A percentile compares a stretch with the other conserved stretches of the same genome.
These are phyloP conservation scores for Lagenorhynchus albirostris DNA, from an alignment of 2,113 vertebrate genomes.

Conservation along the genomic window DNA sequence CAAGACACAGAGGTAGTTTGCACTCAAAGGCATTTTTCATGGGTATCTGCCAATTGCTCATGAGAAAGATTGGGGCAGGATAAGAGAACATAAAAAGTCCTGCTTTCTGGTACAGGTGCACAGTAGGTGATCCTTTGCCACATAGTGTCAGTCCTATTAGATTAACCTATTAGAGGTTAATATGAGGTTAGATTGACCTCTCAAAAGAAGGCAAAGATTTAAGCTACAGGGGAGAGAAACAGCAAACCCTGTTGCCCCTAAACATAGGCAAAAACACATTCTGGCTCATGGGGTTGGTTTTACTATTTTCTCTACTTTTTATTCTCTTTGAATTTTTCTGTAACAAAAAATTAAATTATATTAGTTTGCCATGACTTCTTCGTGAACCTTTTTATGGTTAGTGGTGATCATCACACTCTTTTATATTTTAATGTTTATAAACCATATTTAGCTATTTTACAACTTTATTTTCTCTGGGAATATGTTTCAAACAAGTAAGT, in stretches of 20 bases:
- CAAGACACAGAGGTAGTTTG: neutral
- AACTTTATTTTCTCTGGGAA: neutral
- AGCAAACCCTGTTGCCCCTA: neutral
- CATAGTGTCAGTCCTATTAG: neutral
- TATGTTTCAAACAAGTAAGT: neutral
- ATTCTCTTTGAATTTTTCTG: neutral
- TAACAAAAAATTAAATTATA: neutral
- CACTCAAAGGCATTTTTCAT: neutral
- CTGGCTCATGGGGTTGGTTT: neutral
- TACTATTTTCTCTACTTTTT: neutral
- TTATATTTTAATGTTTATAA: neutral
- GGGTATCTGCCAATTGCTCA: neutral
- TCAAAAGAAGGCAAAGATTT: neutral
- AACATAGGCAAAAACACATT: neutral
- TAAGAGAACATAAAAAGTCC: neutral
- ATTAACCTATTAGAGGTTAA: too few relatives aligned
- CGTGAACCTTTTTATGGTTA: neutral
- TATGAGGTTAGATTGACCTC: too few relatives aligned
- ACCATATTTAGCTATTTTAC: neutral
- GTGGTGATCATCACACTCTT: neutral
- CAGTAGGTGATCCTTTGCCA: neutral
- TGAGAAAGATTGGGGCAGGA: neutral
- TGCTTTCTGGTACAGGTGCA: neutral
- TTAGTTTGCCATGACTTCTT: neutral
- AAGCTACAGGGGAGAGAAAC: neutral